These are phyloP conservation scores for Labrus mixtus DNA, from an alignment of 2,113 vertebrate genomes.

Conservation along the genomic window DNA sequence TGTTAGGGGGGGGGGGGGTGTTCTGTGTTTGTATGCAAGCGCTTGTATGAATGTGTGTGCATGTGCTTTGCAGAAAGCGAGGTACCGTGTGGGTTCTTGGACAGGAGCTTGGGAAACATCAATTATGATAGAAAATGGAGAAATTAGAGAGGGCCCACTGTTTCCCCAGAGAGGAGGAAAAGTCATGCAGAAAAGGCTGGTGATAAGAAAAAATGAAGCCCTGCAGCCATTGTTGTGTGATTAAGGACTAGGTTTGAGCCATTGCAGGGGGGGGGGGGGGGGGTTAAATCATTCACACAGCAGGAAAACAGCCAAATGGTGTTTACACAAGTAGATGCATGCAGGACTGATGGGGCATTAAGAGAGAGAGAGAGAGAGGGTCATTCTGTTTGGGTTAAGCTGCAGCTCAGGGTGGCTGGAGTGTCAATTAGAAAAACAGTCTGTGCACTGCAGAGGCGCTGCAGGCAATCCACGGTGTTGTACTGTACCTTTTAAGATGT, in stretches of 20 bases:
- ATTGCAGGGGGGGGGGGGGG: too few relatives aligned
- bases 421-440: slow-evolving; percentile 30
- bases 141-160: slow-evolving; percentile 33
- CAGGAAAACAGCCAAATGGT: slow-evolving; percentile 47
- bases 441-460: slow-evolving; percentile 2
- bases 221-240: slow-evolving; percentile 68
- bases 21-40: slow-evolving; percentile 1
- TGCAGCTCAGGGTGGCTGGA: neutral
- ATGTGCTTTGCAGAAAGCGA: neutral
- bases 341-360: slow-evolving; percentile 22
- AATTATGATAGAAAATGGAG: slow-evolving; percentile 58
- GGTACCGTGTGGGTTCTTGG: slow-evolving; percentile 13
- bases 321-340: slow-evolving; percentile 40
- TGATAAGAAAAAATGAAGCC: slow-evolving; percentile 4
- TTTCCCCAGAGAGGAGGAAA: slow-evolving; percentile 33
- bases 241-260: slow-evolving; percentile 64
- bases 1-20: neutral
- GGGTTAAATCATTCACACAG: slow-evolving; percentile 69
- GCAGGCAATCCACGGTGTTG: neutral
- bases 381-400: neutral
- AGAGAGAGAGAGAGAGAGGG: neutral
- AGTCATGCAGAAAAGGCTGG: slow-evolving; percentile 48
- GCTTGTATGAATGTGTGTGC: neutral
- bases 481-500: neutral
- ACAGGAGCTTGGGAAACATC: slow-evolving; percentile 37